Evolutionary conservation across 2,797 vertebrate species (phyloP).

Genomic region (Zalophus californianus): DNA sequence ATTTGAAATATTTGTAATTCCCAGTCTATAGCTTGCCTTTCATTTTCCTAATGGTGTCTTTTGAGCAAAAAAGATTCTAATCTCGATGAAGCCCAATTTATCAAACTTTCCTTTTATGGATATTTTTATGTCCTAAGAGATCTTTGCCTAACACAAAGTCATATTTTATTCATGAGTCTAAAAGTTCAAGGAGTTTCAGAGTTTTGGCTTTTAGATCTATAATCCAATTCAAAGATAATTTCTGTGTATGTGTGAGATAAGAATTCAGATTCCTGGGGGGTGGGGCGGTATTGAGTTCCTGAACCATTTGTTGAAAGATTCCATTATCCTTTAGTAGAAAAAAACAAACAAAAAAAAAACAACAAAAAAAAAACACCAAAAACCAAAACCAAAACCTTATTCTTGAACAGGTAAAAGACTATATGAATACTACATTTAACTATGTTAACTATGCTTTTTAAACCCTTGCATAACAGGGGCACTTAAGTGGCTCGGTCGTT

Average conservation of each 20-base stretch:
- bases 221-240: background rate
- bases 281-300: background rate
- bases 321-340: background rate
- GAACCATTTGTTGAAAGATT: constrained; percentile 8
- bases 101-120: background rate
- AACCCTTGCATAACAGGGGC: background rate
- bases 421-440: background rate
- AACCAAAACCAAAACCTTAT: background rate
- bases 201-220: background rate
- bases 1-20: background rate
- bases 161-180: constrained; percentile 13
- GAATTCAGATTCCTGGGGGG: background rate
- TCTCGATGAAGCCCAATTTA: constrained; percentile 14
- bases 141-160: background rate
- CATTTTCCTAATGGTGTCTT: constrained; percentile 15
- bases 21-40: background rate
- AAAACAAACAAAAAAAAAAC: background rate
- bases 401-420: background rate
- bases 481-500: background rate
- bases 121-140: background rate
- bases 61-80: background rate
- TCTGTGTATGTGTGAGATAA: background rate
- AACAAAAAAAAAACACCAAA: background rate
- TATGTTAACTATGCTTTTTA: background rate
- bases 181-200: background rate